Evolutionary conservation across 2,888 invertebrate species (phyloP).

Genomic region (Spialia ferax): DNA sequence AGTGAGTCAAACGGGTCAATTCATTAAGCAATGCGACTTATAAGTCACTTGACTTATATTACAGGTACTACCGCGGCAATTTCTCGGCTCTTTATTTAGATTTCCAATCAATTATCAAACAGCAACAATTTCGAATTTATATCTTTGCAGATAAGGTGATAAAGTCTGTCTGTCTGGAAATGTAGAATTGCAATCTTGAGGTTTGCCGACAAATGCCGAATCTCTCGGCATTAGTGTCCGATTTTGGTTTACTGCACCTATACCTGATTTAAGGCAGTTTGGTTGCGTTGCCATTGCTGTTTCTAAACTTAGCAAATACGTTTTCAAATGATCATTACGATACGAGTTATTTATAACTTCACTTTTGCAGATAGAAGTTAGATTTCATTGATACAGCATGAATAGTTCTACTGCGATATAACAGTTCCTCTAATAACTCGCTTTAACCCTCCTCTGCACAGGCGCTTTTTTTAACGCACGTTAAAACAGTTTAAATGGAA

Average conservation of each 20-base stretch:
- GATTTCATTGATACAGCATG: neutral
- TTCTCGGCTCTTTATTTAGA: constrained; percentile 36
- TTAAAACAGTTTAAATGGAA: no score
- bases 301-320: neutral
- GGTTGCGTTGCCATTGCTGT: neutral
- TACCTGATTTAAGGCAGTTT: neutral
- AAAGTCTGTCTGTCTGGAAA: constrained; percentile 16
- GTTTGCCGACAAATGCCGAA: constrained; percentile 22
- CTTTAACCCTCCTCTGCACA: no score
- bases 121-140: neutral
- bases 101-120: constrained; percentile 30
- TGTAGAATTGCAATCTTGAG: constrained; percentile 19
- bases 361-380: neutral
- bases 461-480: no score
- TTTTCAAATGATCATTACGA: neutral
- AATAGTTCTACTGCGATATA: no score
- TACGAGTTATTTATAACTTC: neutral
- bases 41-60: constrained; percentile 26
- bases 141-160: constrained; percentile 20
- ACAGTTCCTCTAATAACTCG: no score
- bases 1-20: constrained; percentile 43
- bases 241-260: constrained; percentile 5
- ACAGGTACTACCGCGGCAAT: constrained; percentile 18
- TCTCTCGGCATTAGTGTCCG: constrained; percentile 13
- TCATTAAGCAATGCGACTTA: constrained; percentile 35